Evolutionary conservation across 2,888 invertebrate species (phyloP).

Genomic region (Parelbella ahira): DNA sequence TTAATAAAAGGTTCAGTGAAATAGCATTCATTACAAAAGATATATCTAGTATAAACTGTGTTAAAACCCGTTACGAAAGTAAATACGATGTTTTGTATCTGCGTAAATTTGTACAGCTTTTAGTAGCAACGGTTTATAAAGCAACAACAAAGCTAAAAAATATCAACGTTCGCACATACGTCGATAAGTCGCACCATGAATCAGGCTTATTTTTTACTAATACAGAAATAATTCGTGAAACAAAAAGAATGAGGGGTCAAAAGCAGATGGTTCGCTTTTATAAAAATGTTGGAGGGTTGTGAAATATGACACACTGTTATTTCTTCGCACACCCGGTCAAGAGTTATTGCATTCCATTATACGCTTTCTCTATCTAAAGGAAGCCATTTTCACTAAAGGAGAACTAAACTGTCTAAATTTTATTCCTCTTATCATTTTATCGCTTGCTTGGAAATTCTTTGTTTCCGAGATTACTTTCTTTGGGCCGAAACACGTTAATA

Average conservation of each 20-base stretch:
- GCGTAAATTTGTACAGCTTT: no score
- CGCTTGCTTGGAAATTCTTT: slow-evolving; percentile 31
- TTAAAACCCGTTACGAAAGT: no score
- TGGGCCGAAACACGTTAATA: slow-evolving; percentile 17
- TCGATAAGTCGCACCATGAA: slow-evolving; percentile 15
- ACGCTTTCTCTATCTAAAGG: slow-evolving; percentile 79
- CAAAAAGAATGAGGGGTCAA: slow-evolving; percentile 80
- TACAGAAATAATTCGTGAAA: slow-evolving; percentile 76
- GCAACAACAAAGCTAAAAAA: not conserved
- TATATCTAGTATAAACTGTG: no score
- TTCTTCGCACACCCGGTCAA: slow-evolving; percentile 81
- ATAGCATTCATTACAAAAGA: no score
- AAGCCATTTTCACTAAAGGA: slow-evolving; percentile 77
- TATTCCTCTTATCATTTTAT: slow-evolving; percentile 65
- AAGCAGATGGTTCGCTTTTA: slow-evolving; percentile 80
- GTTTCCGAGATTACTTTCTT: slow-evolving; percentile 22
- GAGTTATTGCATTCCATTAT: slow-evolving; percentile 81
- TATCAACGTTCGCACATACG: slow-evolving; percentile 3
- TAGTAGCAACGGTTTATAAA: no score
- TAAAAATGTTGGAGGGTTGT: slow-evolving; percentile 81
- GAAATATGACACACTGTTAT: slow-evolving; percentile 81
- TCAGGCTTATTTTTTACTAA: slow-evolving; percentile 49
- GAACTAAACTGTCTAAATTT: slow-evolving; percentile 76
- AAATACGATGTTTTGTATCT: no score
- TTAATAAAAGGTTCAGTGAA: no score